A percentile compares a stretch with the other conserved stretches of the same genome.
phyloP scores from a whole-genome alignment of 2,797 vertebrate species.

The Bovichtus diacanthus region DNA sequence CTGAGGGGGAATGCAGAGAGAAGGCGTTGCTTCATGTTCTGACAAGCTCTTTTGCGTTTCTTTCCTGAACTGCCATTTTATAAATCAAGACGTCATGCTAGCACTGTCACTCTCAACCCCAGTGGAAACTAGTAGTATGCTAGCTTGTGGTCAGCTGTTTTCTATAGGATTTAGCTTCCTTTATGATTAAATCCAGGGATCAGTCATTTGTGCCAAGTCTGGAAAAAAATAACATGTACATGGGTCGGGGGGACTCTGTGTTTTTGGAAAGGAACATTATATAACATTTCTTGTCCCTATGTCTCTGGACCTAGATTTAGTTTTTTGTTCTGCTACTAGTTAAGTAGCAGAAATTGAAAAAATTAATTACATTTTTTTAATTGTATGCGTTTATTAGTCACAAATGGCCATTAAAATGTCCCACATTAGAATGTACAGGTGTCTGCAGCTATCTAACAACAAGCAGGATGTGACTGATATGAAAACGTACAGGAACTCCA shows the following conservation, averaged over 20 bases:
- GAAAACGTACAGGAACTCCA: neutral
- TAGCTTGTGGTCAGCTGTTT: constrained; percentile 17
- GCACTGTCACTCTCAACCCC: constrained; percentile 13
- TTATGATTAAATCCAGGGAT: constrained; percentile 10
- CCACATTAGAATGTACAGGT: neutral
- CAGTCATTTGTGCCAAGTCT: neutral
- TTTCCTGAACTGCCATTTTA: constrained; percentile 26
- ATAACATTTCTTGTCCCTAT: neutral
- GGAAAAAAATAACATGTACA: neutral
- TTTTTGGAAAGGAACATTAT: too few relatives aligned
- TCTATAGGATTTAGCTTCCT: neutral
- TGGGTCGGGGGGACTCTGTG: too few relatives aligned
- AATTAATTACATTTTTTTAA: too few relatives aligned
- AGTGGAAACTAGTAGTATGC: constrained; percentile 2
- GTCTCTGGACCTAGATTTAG: neutral
- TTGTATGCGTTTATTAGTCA: neutral
- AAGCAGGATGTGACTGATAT: neutral
- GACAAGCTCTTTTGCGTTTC: constrained; percentile 52
- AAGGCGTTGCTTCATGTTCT: constrained; percentile 55
- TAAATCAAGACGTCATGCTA: constrained; percentile 28
- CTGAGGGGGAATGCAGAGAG: constrained; percentile 29
- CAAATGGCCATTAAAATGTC: neutral
- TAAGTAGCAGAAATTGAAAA: too few relatives aligned
- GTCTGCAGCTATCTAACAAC: neutral
- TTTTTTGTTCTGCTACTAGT: too few relatives aligned